These are phyloP conservation scores for Brachirus orientalis DNA, from an alignment of 2,113 vertebrate species.

Conservation along the genomic window DNA sequence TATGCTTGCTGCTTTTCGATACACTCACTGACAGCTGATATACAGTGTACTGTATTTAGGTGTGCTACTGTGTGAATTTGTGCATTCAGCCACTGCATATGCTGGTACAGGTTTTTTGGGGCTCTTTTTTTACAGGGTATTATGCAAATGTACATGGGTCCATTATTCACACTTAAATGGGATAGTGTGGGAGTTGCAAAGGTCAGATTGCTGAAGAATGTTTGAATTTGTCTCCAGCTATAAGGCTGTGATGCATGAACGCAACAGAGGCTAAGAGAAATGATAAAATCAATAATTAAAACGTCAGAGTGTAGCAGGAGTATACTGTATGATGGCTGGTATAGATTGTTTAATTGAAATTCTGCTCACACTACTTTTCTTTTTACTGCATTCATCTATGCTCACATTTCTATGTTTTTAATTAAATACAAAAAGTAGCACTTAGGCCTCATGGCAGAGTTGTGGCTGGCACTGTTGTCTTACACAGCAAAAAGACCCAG, in stretches of 20 bases:
- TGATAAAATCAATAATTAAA: constrained; percentile 46
- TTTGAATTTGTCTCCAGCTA: constrained; percentile 49
- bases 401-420: too few relatives aligned
- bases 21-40: constrained; percentile 19
- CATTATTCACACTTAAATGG: constrained; percentile 27
- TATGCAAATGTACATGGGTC: constrained; percentile 25
- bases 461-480: too few relatives aligned
- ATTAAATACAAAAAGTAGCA: too few relatives aligned
- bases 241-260: constrained; percentile 47
- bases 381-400: not conserved
- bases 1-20: constrained; percentile 28
- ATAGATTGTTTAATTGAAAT: not conserved
- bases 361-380: not conserved
- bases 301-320: not conserved
- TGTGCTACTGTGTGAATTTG: constrained; percentile 5
- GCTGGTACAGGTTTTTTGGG: not conserved
- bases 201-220: constrained; percentile 56
- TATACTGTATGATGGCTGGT: constrained; percentile 16
- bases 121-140: not conserved
- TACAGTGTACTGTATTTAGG: constrained; percentile 15
- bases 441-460: too few relatives aligned
- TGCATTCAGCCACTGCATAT: not conserved
- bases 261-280: constrained; percentile 16
- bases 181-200: constrained; percentile 35
- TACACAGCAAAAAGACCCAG: too few relatives aligned